phyloP scores from a whole-genome alignment of 2,888 invertebrate species.

The Scrobipalpa costella region DNA sequence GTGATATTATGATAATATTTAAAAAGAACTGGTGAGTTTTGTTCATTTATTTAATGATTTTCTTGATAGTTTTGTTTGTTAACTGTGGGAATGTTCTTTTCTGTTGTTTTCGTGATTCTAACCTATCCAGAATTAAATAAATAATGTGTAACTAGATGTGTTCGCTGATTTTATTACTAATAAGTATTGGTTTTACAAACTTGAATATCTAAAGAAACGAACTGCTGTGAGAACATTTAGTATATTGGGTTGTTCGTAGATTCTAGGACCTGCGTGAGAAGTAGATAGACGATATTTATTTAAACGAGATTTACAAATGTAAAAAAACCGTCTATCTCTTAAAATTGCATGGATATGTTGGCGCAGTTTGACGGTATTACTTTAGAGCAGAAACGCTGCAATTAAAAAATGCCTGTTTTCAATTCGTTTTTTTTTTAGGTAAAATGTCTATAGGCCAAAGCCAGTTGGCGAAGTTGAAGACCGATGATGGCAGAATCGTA shows the following conservation, averaged over 20 bases:
- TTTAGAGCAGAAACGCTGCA: neutral
- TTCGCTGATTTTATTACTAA: neutral
- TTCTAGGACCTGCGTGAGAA: neutral
- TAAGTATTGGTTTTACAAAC: neutral
- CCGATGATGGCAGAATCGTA: too few relatives aligned
- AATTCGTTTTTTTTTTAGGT: neutral
- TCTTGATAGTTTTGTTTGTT: neutral
- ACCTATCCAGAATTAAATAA: neutral
- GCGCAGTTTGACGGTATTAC: neutral
- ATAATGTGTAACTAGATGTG: too few relatives aligned
- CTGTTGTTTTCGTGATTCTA: neutral
- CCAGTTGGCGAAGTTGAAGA: too few relatives aligned
- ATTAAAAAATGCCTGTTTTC: neutral
- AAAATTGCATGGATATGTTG: neutral
- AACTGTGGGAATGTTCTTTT: neutral
- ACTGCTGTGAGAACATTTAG: neutral
- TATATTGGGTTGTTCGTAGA: neutral
- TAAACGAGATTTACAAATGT: neutral
- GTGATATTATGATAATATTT: neutral
- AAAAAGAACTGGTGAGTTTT: constrained; percentile 1
- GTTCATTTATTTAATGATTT: constrained; percentile 1
- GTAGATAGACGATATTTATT: neutral
- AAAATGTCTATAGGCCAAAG: too few relatives aligned
- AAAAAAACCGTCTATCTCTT: neutral
- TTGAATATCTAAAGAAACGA: neutral